These are phyloP conservation scores for Syngnathoides biaculeatus DNA, from an alignment of 2,113 vertebrate species.

Conservation along the genomic window DNA sequence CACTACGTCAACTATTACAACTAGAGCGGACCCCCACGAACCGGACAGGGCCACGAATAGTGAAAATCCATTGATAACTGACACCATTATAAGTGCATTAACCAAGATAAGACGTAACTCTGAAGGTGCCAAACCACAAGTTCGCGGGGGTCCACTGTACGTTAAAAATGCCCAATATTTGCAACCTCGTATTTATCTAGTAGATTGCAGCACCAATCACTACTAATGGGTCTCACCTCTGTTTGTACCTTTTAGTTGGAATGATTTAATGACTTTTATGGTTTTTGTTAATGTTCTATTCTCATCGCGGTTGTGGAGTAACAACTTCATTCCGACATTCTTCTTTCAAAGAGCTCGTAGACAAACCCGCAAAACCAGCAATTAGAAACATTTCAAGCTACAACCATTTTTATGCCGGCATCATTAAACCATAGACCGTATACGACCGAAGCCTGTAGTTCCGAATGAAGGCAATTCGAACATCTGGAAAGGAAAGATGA, in stretches of 20 bases:
- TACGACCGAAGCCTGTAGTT: not conserved
- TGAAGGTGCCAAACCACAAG: no score
- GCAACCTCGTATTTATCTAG: no score
- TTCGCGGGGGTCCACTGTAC: no score
- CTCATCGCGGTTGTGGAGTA: not conserved
- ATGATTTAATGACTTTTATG: not conserved
- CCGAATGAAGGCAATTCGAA: not conserved
- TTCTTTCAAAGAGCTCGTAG: not conserved
- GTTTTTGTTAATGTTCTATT: not conserved
- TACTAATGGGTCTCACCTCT: not conserved
- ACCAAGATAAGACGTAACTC: no score
- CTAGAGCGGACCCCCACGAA: no score
- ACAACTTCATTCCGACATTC: not conserved
- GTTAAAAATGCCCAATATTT: no score
- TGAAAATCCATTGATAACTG: no score
- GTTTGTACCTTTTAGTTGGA: not conserved
- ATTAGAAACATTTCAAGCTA: not conserved
- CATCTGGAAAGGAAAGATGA: not conserved
- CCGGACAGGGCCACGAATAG: no score
- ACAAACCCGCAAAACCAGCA: not conserved
- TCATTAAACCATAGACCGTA: not conserved
- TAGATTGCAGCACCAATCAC: no score
- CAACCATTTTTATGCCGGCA: not conserved
- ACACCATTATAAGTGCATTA: no score
- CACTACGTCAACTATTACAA: conserved; percentile 6